These are phyloP conservation scores for Solen grandis DNA, from an alignment of 1,140 invertebrate species.

Conservation along the genomic window DNA sequence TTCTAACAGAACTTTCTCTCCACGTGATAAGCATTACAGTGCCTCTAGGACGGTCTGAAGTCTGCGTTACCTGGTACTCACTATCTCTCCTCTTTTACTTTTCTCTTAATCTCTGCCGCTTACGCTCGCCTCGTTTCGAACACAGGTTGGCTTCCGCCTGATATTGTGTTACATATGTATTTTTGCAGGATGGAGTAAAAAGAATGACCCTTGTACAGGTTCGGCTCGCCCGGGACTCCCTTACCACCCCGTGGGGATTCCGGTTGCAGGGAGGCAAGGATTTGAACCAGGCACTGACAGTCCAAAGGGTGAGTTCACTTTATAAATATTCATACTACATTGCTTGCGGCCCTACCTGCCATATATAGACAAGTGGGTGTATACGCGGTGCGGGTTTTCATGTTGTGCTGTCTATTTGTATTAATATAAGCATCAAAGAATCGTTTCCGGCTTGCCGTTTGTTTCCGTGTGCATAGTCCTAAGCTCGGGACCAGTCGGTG, in stretches of 20 bases:
- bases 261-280: conserved; percentile 94
- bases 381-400: background rate
- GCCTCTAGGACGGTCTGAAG: background rate
- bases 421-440: background rate
- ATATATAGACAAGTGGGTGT: conserved; percentile 42
- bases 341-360: conserved; percentile 16
- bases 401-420: background rate
- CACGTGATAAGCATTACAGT: background rate
- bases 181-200: conserved; percentile 52
- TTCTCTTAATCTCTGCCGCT: background rate
- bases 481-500: background rate
- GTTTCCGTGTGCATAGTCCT: background rate
- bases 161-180: conserved; percentile 53
- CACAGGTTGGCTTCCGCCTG: conserved; percentile 31
- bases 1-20: too few species aligned
- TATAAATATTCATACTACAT: background rate
- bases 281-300: conserved; percentile 92
- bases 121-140: conserved; percentile 47
- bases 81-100: background rate
- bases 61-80: background rate
- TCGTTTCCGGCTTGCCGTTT: background rate
- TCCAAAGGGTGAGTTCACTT: conserved; percentile 90
- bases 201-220: conserved; percentile 64
- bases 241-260: conserved; percentile 92
- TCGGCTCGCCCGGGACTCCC: conserved; percentile 87